These are phyloP conservation scores for Gallinago nigripennis DNA, from an alignment of 2,797 vertebrate genomes.

Conservation along the genomic window DNA sequence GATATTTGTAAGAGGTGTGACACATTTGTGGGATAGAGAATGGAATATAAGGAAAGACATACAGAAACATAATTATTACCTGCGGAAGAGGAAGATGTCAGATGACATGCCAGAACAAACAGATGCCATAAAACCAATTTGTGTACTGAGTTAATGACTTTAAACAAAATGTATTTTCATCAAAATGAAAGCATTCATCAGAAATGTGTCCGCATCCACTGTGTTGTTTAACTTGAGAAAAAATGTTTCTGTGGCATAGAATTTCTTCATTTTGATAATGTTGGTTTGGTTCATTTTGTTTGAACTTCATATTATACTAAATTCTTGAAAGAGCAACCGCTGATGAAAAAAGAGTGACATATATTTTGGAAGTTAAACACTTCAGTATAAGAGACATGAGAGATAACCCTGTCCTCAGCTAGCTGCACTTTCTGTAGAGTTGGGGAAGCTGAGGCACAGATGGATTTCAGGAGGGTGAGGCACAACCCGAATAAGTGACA, in stretches of 20 bases:
- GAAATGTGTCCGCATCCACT: neutral
- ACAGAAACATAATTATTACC: neutral
- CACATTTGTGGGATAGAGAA: neutral
- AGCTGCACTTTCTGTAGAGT: neutral
- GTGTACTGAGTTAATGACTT: neutral
- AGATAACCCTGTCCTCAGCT: neutral
- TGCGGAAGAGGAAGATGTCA: conserved; percentile 1
- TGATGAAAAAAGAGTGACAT: neutral
- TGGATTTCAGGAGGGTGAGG: neutral
- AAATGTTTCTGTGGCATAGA: neutral
- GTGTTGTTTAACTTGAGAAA: neutral
- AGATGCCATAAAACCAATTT: conserved; percentile 4
- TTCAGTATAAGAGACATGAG: neutral
- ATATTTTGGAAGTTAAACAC: neutral
- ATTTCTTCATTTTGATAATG: neutral
- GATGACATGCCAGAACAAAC: neutral
- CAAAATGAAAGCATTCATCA: conserved; percentile 1
- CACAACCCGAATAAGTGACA: neutral
- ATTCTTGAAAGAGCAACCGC: neutral
- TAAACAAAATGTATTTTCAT: neutral
- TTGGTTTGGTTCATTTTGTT: neutral
- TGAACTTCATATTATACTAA: neutral
- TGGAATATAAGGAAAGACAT: neutral
- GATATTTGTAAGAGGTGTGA: neutral
- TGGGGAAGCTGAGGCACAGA: neutral